Evolutionary conservation across 1,140 invertebrate genomes (phyloP), one percentile per base, ranked within the genome.

Genomic region (Homarus americanus): DNA sequence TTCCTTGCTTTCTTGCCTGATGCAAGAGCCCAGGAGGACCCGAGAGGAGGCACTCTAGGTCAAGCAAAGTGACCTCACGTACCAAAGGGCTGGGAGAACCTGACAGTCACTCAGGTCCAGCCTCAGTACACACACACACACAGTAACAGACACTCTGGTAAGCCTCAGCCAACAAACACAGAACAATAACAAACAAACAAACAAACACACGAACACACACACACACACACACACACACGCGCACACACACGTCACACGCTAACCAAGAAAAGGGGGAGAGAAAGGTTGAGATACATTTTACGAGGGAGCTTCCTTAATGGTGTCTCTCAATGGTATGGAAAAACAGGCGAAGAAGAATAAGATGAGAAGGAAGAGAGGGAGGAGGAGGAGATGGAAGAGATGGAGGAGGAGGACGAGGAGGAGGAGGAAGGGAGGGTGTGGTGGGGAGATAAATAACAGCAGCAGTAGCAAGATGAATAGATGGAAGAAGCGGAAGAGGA

Each of bases 301-400:
- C n/a, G 53, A 58, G 53, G 53, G n/a, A 75, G 15, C 34, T 75
- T 36, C 36, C 72, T 28, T 36, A 38, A 49, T 40, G 41, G 28
- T 15, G 15, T 41, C 24, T 40, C 28, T 41, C 24, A 79, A 10
- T 15, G 32, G n/a, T 10, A 28, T 15, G 53, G 20, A 58, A 44
- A 20, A 82, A 34, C 41, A 82, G 36, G 79, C 17, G 24, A 36
- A n/a, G n/a, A n/a, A 63, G 53, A 34, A 40, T 12, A 44, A 58
- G 79, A 7, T n/a, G 80, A 53, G 79, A 20, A 82, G 53, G 79
- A 82, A 24, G 79, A 36, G 24, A 36, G 34, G n/a, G 44, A 63
- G 53, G 53, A 40, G 24, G 38, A 58, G 79, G 24, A 40, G 80
- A 53, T 17, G 53, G 34, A 40, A 20, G 34, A 63, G 32, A 36